Base-by-base conservation (phyloP, 2,888 invertebrate species). In the Sesia apiformis region DNA sequence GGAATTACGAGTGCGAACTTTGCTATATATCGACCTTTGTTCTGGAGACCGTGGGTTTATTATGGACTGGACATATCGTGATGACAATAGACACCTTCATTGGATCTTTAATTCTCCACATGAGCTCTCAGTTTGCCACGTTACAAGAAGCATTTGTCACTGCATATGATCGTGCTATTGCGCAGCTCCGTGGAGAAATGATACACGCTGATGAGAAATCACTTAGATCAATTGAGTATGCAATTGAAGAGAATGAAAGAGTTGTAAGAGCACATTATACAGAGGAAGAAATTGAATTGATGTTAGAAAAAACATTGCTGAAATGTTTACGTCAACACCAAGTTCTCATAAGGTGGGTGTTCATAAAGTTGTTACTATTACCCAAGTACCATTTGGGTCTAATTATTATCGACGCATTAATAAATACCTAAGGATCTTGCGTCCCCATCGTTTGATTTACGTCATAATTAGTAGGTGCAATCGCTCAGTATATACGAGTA, bases 1-100 rank as follows among this genome's bases (percentile, higher is more conserved):
- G 89, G 89, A 64, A 73, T 39, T 85, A 84, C 60, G 83, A 88
- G 60, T 66, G 68, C 41, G 83, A 88, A 41, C 55, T 53, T 8
- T 69, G 79, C 1, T 89, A 76, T 52, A 75, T 86, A 54, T 70
- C 73, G 4, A 85, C 89, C 0, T 86, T 84, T 58, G 63, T 78
- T 3, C 61, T 89, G 5, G 88, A 87, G 65, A 82, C 85, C 6
- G 61, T 82, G 2, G 89, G 89, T 1, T 62, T 89, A 39, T 62
- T 89, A 8, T 89, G 88, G 88, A 89, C 88, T 0, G 89, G 88
- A 2, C 87, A 88, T 53, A 88, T 89, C 46, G 85, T 89, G 6
- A 83, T 89, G 84, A 76, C 76, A 0, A 84, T 88, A 53, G 89
- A 89, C 57, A 88, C 88, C 0, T 84, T 88, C 58, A 85, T 89